These are phyloP conservation scores for Macrosoma leucophasiata DNA, from an alignment of 2,888 invertebrate species.

Conservation along the genomic window DNA sequence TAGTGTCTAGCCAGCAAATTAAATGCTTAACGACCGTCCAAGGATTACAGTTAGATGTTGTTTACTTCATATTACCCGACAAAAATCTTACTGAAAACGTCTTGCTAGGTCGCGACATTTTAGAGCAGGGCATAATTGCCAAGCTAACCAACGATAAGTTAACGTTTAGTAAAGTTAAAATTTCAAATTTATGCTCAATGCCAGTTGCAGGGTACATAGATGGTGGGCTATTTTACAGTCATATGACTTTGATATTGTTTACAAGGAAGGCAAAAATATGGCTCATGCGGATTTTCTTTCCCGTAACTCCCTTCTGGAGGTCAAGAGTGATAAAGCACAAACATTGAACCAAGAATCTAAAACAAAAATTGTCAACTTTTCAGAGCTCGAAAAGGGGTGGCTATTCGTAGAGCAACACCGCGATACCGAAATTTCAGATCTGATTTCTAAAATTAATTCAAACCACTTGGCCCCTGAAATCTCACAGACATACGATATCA, in stretches of 20 bases:
- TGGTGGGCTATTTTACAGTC: constrained; percentile 32
- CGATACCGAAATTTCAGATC: constrained; percentile 18
- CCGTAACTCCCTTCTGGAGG: too few species aligned
- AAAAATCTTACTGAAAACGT: too few species aligned
- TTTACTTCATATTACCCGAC: too few species aligned
- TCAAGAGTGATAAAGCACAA: too few species aligned
- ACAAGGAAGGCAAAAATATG: constrained; percentile 15
- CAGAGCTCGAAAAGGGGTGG: constrained; percentile 18
- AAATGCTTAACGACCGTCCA: too few species aligned
- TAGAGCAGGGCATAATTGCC: too few species aligned
- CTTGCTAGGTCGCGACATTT: too few species aligned
- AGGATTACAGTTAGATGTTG: too few species aligned
- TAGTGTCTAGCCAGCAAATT: too few species aligned
- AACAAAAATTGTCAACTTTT: constrained; percentile 13
- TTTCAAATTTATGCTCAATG: too few species aligned
- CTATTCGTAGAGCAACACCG: constrained; percentile 18
- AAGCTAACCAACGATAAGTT: too few species aligned
- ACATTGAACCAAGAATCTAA: constrained; percentile 9
- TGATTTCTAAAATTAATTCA: constrained; percentile 9
- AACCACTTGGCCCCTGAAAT: constrained; percentile 6
- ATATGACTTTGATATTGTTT: constrained; percentile 24
- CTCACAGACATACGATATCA: constrained; percentile 14
- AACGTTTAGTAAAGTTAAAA: too few species aligned
- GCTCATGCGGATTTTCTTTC: constrained; percentile 20
- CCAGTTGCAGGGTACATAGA: constrained; percentile 27